Evolutionary conservation across 1,140 invertebrate genomes (phyloP), one percentile per base, ranked within the genome.

Genomic region (Thalassaphorura encarpata): DNA sequence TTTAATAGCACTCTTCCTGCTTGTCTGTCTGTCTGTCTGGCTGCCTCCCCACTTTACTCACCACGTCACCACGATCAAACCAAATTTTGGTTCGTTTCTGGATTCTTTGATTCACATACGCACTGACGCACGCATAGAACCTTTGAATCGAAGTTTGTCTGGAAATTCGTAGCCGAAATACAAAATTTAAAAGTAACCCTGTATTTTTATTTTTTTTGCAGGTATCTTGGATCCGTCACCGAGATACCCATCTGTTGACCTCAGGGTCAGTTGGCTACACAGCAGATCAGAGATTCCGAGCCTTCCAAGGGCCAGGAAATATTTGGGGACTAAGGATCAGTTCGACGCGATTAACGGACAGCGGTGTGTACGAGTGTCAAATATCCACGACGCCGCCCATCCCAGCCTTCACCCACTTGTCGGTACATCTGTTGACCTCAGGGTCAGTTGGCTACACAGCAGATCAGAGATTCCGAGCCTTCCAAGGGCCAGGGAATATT

Each of bases 291-390:
- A 50, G 63, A 42, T 64, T 64, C 43, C 52, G 63, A n/a, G 49
- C 63, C 27, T 64, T 61, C 46, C 52, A 61, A 26, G 49, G 48
- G 18, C 52, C 58, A 43, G 62, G 48, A 26, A 56, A 50, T 36
- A 57, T 43, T 54, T 76, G 73, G 73, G 71, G 70, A 40, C 64
- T 76, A 26, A 64, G 73, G 39, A 75, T 76, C 40, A 70, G 69
- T 42, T 68, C 69, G 56, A 69, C 73, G 4, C 66, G 71, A 55
- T 49, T 56, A 1, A 55, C 58, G 18, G 72, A 75, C 61, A 68
- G 68, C 33, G 73, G 72, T 15, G 56, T 68, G 18, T 41, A 52
- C 23, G 71, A 74, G 47, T 74, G 72, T 58, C 71, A 73, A 62
- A 68, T 75, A 42, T 70, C 68, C 52, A 73, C 72, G 15, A 67